phyloP scores from a whole-genome alignment of 2,113 vertebrate genomes.

The Brienomyrus longianalis region DNA sequence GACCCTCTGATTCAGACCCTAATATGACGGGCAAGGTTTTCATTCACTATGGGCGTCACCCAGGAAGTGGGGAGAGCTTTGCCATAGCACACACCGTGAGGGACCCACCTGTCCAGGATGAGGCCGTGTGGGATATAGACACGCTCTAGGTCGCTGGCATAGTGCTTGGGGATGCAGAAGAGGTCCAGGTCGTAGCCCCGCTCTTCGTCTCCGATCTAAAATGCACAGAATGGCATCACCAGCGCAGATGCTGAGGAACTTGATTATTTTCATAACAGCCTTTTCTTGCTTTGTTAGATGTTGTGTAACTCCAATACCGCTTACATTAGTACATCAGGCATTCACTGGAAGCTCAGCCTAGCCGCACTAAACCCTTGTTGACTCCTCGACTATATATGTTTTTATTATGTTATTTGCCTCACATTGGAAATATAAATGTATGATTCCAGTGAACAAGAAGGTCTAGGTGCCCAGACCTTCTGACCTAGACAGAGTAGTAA shows the following conservation, averaged over 20 bases:
- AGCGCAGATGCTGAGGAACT: neutral
- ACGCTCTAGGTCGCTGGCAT: conserved; percentile 80
- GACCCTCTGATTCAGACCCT: neutral
- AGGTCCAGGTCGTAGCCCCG: conserved; percentile 92
- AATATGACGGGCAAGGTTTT: neutral
- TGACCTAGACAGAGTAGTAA: neutral
- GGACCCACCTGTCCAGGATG: conserved; percentile 89
- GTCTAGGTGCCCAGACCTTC: neutral
- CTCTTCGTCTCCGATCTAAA: conserved; percentile 90
- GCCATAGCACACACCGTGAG: neutral
- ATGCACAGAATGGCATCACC: conserved; percentile 27
- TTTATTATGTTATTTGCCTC: neutral
- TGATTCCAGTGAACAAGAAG: neutral
- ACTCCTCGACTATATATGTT: neutral
- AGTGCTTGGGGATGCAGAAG: conserved; percentile 97
- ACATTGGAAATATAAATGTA: neutral
- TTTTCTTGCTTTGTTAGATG: neutral
- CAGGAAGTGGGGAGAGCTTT: neutral
- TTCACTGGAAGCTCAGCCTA: neutral
- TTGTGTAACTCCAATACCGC: neutral
- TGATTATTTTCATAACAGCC: neutral
- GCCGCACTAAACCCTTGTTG: neutral
- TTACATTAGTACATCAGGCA: neutral
- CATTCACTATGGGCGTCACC: neutral
- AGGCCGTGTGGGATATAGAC: conserved; percentile 97